Evolutionary conservation across 2,888 invertebrate species (phyloP), one percentile per base, ranked within the genome.

Genomic region (Leuctra nigra): DNA sequence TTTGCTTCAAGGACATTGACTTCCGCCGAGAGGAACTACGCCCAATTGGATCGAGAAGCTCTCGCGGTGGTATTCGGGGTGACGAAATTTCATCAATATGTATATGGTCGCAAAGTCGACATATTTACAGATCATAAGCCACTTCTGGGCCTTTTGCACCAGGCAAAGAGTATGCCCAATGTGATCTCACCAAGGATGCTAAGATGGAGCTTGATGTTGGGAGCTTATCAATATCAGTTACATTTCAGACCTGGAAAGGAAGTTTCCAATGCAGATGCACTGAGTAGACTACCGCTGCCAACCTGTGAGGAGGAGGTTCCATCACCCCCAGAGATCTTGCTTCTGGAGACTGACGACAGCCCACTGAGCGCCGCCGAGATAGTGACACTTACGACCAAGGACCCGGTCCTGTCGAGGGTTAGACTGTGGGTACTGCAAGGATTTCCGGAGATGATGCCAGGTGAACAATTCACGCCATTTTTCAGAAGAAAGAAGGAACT

Each of bases 31-130:
- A 61, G 53, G 44, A 63, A 63, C 24, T 66, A 69, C 60, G 69
- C 64, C 1, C 66, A 67, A 46, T 54, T 66, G n/a, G 64, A 68
- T 39, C 59, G 63, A 7, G 66, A 68, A 63, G 69, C 68, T 2
- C 61, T 70, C 7, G 67, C 67, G 11, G 63, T 72, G 2, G 61
- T 71, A n/a, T 72, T 64, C 58, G 71, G 68, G 1, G 65, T 72
- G 1, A 64, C 66, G 23, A 68, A 68, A 61, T 74, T 73, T 63
- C 68, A 70, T 52, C 63, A 68, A 22, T 74, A 69, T 64, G n/a
- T n/a, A n/a, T n/a, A n/a, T n/a, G n/a, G n/a, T n/a, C n/a, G n/a
- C n/a, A n/a, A n/a, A n/a, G n/a, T 66, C 46, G 47, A 20, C 6
- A 20, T 65, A 24, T 25, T 59, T 54, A 63, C 59, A 9, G 66